phyloP scores from a whole-genome alignment of 2,888 invertebrate species.

The Bugula neritina region DNA sequence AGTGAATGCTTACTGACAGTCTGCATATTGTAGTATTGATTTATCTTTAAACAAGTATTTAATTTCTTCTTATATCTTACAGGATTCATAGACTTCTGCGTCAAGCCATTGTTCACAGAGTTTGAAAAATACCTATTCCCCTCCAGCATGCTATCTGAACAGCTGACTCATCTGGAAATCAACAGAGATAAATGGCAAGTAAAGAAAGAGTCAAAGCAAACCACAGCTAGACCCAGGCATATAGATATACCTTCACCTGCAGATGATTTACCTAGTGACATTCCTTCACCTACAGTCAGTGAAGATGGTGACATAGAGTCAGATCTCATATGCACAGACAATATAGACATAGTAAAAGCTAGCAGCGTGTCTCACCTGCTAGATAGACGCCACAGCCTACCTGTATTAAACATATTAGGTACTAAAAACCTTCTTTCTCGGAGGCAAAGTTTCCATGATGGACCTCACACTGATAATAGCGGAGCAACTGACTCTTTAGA shows the following conservation, averaged over 20 bases:
- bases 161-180: slow-evolving; percentile 61
- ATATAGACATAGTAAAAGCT: background rate
- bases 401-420: background rate
- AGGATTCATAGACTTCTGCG: slow-evolving; percentile 74
- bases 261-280: background rate
- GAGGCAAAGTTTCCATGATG: slow-evolving; percentile 4
- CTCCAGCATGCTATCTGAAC: slow-evolving; percentile 64
- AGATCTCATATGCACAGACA: background rate
- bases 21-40: background rate
- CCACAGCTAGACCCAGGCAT: background rate
- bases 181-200: slow-evolving; percentile 40
- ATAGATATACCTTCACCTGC: background rate
- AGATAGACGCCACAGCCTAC: background rate
- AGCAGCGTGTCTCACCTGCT: background rate
- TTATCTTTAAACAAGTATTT: background rate
- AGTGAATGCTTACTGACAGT: too few relatives aligned
- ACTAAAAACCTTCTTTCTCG: background rate
- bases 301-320: background rate
- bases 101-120: slow-evolving; percentile 73
- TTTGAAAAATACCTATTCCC: slow-evolving; percentile 70
- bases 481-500: background rate
- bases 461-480: background rate
- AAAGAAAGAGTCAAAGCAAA: slow-evolving; percentile 30
- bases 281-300: background rate
- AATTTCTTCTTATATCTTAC: slow-evolving; percentile 28